Percentiles rank a stretch among this genome's conserved stretches.
Conservation (phyloP, 2,797 vertebrate species). For the Podarcis siculus region DNA sequence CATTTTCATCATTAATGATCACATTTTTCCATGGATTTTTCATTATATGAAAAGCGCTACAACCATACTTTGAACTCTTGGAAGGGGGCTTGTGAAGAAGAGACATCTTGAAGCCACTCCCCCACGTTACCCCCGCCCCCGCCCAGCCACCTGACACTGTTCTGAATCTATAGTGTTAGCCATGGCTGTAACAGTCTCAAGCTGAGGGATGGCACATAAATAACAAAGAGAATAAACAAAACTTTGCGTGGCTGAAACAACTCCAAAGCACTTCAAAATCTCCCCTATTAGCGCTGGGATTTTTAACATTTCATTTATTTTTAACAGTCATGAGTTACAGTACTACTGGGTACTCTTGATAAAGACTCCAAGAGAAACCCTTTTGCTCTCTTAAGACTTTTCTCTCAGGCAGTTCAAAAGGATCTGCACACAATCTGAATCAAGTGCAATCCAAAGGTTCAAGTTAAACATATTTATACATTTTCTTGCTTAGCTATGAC, state of each 20-base stretch:
- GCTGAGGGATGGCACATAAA: constrained; percentile 73
- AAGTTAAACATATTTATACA: constrained; percentile 81
- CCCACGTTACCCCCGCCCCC: background rate
- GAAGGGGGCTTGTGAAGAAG: background rate
- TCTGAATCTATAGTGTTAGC: constrained; percentile 68
- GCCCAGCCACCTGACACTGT: constrained; percentile 28
- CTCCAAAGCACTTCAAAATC: constrained; percentile 70
- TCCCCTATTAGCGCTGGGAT: constrained; percentile 60
- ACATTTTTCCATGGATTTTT: constrained; percentile 59
- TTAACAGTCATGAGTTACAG: constrained; percentile 81
- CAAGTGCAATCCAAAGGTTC: constrained; percentile 75
- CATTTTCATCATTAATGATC: constrained; percentile 77
- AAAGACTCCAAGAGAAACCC: constrained; percentile 65
- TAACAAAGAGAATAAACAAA: constrained; percentile 54
- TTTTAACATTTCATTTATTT: constrained; percentile 41
- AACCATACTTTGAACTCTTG: constrained; percentile 59
- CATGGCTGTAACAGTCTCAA: constrained; percentile 76
- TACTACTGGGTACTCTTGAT: constrained; percentile 68
- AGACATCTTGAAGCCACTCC: background rate
- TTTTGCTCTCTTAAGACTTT: constrained; percentile 68
- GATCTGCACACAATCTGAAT: constrained; percentile 73
- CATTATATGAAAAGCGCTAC: constrained; percentile 62
- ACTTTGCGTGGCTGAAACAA: constrained; percentile 62
- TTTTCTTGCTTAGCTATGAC: constrained; percentile 62
- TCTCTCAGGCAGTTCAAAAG: constrained; percentile 70